Evolutionary conservation across 2,797 vertebrate species (phyloP).

Genomic region (Sebastes cheni): DNA sequence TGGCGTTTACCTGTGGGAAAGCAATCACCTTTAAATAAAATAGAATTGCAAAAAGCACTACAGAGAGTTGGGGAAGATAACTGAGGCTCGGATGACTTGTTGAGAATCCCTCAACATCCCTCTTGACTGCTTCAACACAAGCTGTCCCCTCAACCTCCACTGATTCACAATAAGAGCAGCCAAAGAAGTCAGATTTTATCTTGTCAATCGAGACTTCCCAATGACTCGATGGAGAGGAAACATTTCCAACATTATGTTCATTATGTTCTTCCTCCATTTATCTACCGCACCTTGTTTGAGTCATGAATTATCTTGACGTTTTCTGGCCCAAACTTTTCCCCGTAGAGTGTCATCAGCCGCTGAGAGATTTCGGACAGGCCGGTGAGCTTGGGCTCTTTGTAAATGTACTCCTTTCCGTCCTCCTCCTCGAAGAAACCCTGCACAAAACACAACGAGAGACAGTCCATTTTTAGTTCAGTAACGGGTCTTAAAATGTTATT

Average conservation of each 20-base stretch:
- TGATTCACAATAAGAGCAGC: neutral
- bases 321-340: conserved; percentile 95
- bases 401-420: conserved; percentile 97
- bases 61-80: neutral
- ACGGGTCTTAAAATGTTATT: neutral
- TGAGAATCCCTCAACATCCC: neutral
- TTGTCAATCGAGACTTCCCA: neutral
- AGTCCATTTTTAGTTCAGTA: neutral
- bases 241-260: neutral
- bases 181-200: neutral
- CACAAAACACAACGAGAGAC: neutral
- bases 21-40: neutral
- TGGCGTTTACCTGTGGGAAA: conserved; percentile 85
- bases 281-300: conserved; percentile 91
- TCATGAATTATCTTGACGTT: conserved; percentile 96
- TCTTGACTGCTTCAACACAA: neutral
- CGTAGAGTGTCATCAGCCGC: conserved; percentile 92
- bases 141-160: too few species aligned
- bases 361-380: conserved; percentile 96
- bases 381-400: conserved; percentile 97
- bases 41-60: neutral
- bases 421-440: conserved; percentile 98
- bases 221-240: neutral
- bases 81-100: neutral
- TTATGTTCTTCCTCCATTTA: neutral